Evolutionary conservation across 2,113 vertebrate species (phyloP).

Genomic region (Pseudorasbora parva): DNA sequence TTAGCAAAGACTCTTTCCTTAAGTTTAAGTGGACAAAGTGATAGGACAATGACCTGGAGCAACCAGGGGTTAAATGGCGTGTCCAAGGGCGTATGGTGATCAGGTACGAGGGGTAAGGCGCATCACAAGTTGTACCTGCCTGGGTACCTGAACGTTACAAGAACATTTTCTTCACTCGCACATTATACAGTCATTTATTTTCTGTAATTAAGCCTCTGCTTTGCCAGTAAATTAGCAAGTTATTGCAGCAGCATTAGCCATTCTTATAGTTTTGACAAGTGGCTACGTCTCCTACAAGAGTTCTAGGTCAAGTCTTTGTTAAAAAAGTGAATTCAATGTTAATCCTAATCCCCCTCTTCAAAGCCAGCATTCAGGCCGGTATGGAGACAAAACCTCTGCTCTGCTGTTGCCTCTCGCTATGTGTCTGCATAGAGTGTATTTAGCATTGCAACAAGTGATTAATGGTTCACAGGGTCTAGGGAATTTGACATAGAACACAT

Average conservation of each 20-base stretch:
- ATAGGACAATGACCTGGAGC: neutral
- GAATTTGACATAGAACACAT: constrained; percentile 18
- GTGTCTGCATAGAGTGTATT: constrained; percentile 33
- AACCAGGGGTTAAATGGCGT: neutral
- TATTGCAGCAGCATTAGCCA: constrained; percentile 57
- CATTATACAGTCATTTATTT: constrained; percentile 32
- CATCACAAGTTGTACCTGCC: neutral
- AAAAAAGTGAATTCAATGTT: constrained; percentile 60
- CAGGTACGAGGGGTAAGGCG: neutral
- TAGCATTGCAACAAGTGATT: constrained; percentile 35
- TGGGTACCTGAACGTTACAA: neutral
- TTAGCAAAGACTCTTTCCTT: neutral
- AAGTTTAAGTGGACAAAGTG: neutral
- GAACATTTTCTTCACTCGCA: neutral
- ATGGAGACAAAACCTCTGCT: constrained; percentile 36
- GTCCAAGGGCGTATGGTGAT: neutral
- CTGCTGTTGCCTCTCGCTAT: constrained; percentile 18
- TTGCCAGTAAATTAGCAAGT: constrained; percentile 53
- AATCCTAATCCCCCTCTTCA: constrained; percentile 65
- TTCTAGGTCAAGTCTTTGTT: constrained; percentile 61
- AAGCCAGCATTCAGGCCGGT: constrained; percentile 57
- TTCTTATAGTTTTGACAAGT: constrained; percentile 60
- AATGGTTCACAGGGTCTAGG: constrained; percentile 37
- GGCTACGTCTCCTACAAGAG: constrained; percentile 60
- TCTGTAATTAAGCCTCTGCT: constrained; percentile 42